Evolutionary conservation across 2,113 vertebrate genomes (phyloP).

Genomic region (Notarius quadriscutis): DNA sequence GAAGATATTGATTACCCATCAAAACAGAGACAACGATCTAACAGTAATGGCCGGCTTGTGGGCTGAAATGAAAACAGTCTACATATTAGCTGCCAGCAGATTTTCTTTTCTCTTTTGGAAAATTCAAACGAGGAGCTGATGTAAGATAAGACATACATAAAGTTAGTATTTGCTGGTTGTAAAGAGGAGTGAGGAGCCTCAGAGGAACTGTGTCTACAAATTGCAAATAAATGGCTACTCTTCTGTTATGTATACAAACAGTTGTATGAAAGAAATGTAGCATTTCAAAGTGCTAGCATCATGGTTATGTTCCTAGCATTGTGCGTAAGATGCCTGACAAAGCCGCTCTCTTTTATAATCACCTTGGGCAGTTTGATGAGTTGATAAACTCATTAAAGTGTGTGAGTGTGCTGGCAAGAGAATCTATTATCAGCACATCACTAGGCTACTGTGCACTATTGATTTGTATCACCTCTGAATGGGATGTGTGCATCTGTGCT

Average conservation of each 20-base stretch:
- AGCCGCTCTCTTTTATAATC: constrained; percentile 34
- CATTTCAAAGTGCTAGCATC: not conserved
- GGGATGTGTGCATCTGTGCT: not conserved
- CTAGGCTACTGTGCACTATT: constrained; percentile 41
- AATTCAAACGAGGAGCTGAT: not conserved
- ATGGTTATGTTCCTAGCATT: not conserved
- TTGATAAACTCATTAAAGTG: constrained; percentile 45
- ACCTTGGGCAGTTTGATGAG: constrained; percentile 41
- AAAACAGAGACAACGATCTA: not conserved
- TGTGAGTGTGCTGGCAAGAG: constrained; percentile 24
- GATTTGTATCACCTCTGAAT: constrained; percentile 18
- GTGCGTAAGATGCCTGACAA: constrained; percentile 17
- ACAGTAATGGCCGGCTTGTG: not conserved
- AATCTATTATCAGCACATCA: constrained; percentile 41
- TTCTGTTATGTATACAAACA: not conserved
- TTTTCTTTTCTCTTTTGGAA: not conserved
- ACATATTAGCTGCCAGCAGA: not conserved
- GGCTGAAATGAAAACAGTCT: not conserved
- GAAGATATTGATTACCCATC: not conserved
- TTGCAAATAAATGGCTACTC: not conserved
- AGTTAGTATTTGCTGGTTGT: not conserved
- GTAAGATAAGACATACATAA: not conserved
- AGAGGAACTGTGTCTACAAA: not conserved
- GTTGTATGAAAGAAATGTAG: not conserved
- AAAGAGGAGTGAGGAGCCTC: not conserved